Base-by-base conservation (phyloP, 2,113 vertebrate genomes). In the Elephantulus edwardii region DNA sequence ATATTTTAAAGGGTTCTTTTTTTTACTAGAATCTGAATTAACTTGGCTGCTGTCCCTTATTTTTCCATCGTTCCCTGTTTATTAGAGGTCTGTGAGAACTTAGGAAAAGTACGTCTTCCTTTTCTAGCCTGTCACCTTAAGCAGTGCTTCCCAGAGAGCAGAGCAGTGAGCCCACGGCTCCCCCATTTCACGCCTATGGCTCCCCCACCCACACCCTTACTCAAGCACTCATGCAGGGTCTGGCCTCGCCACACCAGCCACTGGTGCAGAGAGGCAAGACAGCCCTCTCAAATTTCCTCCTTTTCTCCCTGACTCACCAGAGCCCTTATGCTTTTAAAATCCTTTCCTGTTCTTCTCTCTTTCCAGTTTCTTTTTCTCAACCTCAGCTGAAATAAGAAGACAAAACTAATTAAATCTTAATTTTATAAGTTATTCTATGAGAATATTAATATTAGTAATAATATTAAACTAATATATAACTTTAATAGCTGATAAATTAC, bases 1-100 rank as follows among this genome's bases (percentile, higher is more conserved):
- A 83, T n/a, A n/a, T 82, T 91, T 86, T 11, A 81, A n/a, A 46
- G 60, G 4, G 12, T 76, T 90, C 11, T 38, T 83, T 88, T 94
- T 94, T 93, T 62, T 8, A 60, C 35, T 26, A 11, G 4, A 58
- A 2, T 81, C 87, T 90, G 42, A 42, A 93, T 86, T 81, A 46
- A 46, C 16, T 81, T 88, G 38, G 89, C 30, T 70, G 3, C 19
- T 44, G 6, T 9, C 26, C 28, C 78, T 46, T 42, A 9, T 40
- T 28, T 16, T 11, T 56, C 54, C 54, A 24, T 24, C 26, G 58
- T 83, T 70, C 19, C 52, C 26, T 50, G 38, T 83, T 70, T 44
- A 44, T 62, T 77, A n/a, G n/a, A n/a, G 8, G 22, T n/a, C 44
- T 75, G 3, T 75, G 76, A 70, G 40, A 76, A 83, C 60, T 5